These are phyloP conservation scores for Tachysurus vachellii DNA, from an alignment of 2,113 vertebrate species.

Conservation along the genomic window DNA sequence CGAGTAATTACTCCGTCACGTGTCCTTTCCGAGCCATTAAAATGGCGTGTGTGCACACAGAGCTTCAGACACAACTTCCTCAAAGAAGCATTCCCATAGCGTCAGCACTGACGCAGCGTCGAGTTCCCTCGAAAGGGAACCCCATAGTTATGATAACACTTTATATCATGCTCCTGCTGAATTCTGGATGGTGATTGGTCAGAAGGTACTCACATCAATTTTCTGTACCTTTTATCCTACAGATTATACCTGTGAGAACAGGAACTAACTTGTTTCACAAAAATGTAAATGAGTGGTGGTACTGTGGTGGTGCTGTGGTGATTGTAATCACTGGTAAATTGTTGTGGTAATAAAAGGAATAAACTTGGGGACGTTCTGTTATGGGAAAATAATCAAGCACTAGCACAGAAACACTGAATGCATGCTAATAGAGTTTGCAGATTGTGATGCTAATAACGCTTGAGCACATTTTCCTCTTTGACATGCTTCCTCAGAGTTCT, in stretches of 20 bases:
- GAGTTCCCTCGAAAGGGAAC: too few species aligned
- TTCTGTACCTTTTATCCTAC: background rate
- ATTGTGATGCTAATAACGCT: slow-evolving; percentile 18
- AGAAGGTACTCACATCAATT: too few species aligned
- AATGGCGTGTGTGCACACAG: too few species aligned
- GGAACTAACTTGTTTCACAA: background rate
- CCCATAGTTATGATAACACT: background rate
- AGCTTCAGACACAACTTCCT: too few species aligned
- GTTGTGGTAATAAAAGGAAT: background rate
- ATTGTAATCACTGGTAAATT: background rate
- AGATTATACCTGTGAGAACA: background rate
- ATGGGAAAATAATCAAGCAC: background rate
- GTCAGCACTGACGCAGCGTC: too few species aligned
- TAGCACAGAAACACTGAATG: background rate
- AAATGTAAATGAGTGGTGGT: background rate
- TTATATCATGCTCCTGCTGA: background rate
- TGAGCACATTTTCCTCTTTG: background rate
- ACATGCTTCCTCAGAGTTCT: slow-evolving; percentile 5
- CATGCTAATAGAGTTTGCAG: background rate
- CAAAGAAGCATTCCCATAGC: too few species aligned
- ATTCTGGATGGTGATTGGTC: background rate
- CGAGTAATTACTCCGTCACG: too few species aligned
- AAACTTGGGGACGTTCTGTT: background rate
- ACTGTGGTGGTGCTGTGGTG: background rate
- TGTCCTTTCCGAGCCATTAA: too few species aligned